These are phyloP conservation scores for Apodemia hepburni DNA, from an alignment of 2,888 invertebrate species.

Conservation along the genomic window DNA sequence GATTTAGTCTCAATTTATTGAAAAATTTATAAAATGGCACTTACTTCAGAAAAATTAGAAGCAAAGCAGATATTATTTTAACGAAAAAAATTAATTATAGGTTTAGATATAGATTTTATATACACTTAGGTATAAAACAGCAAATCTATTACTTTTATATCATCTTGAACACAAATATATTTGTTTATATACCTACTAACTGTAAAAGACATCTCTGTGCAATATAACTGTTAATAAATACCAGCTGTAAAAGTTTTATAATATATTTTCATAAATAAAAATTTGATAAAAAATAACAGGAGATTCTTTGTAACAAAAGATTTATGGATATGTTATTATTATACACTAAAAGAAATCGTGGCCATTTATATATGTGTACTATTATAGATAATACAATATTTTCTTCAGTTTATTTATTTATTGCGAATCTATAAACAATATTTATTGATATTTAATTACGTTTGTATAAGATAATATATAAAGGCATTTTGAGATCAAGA, in stretches of 20 bases:
- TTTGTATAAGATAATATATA: conserved; percentile 16
- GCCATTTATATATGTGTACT: conserved; percentile 4
- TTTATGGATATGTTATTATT: neutral
- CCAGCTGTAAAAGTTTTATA: neutral
- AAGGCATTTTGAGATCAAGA: conserved; percentile 59
- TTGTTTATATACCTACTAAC: conserved; percentile 27
- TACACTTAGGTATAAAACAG: conserved; percentile 1
- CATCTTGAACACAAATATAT: conserved; percentile 21
- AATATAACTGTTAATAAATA: conserved; percentile 10
- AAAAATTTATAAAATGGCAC: conserved; percentile 21
- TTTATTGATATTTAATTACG: conserved; percentile 10
- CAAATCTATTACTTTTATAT: conserved; percentile 2
- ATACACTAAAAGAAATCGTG: neutral
- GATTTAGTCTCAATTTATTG: conserved; percentile 14
- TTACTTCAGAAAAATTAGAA: conserved; percentile 18
- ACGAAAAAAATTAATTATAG: conserved; percentile 15
- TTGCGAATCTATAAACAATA: conserved; percentile 19
- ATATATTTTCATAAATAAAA: neutral
- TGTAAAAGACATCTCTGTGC: conserved; percentile 37
- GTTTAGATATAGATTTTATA: conserved; percentile 10
- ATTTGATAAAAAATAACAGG: neutral
- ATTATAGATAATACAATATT: conserved; percentile 14
- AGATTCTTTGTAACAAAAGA: conserved; percentile 5
- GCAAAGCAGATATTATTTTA: conserved; percentile 21
- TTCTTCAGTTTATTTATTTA: conserved; percentile 19